Conservation (phyloP, 2,888 invertebrate genomes). For the Nycteola revayana region DNA sequence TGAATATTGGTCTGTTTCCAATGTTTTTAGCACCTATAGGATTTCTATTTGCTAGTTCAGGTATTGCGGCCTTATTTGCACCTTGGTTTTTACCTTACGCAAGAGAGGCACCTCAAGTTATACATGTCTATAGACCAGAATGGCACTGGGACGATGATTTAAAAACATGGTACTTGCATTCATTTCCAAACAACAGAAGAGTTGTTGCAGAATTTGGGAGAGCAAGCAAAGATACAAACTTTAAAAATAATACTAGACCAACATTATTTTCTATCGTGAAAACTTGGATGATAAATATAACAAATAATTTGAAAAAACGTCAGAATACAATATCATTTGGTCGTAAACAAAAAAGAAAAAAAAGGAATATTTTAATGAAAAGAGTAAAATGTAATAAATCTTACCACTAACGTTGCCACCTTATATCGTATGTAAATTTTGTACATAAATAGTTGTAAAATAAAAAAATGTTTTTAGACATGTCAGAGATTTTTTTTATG, state of each 20-base stretch:
- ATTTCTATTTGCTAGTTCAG: constrained; percentile 83
- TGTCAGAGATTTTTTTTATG: no score
- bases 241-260: constrained; percentile 25
- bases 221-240: constrained; percentile 32
- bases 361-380: constrained; percentile 53
- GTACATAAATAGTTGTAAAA: no score
- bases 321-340: constrained; percentile 20
- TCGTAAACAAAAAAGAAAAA: constrained; percentile 55
- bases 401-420: no score
- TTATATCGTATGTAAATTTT: no score
- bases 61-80: constrained; percentile 83
- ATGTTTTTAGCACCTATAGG: constrained; percentile 84
- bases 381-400: constrained; percentile 39
- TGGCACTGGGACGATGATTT: constrained; percentile 83
- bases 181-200: constrained; percentile 56
- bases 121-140: constrained; percentile 68
- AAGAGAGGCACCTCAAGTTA: constrained; percentile 62
- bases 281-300: constrained; percentile 47
- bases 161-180: constrained; percentile 76
- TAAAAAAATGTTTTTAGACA: no score
- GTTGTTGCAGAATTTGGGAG: constrained; percentile 31
- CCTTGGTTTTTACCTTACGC: constrained; percentile 83
- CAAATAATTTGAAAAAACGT: constrained; percentile 33
- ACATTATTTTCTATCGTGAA: constrained; percentile 51
- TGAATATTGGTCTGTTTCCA: constrained; percentile 82